phyloP scores from a whole-genome alignment of 2,797 vertebrate genomes.

The Staurois parvus region DNA sequence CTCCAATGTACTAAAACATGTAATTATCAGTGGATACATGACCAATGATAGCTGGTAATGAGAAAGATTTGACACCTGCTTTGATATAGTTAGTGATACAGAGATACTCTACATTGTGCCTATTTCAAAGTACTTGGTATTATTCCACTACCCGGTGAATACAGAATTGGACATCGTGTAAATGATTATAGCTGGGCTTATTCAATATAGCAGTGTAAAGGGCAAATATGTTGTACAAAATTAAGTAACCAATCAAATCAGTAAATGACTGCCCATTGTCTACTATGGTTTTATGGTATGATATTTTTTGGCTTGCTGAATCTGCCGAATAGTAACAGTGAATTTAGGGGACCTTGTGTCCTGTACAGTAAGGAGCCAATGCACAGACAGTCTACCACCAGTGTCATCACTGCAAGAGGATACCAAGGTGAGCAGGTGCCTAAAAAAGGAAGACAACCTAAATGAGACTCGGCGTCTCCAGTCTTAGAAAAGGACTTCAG shows the following conservation, averaged over 20 bases:
- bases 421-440: conserved; percentile 39
- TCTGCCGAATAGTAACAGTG: not conserved
- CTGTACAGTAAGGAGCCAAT: not conserved
- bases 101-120: too few relatives aligned
- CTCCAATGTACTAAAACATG: too few relatives aligned
- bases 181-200: not conserved
- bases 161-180: not conserved
- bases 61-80: too few relatives aligned
- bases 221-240: not conserved
- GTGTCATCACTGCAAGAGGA: not conserved
- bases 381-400: not conserved
- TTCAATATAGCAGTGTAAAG: not conserved
- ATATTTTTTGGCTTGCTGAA: not conserved
- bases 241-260: not conserved
- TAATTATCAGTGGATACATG: too few relatives aligned
- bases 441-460: conserved; percentile 52
- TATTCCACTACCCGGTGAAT: not conserved
- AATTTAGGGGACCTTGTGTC: not conserved
- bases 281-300: not conserved
- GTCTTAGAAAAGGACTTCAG: conserved; percentile 41
- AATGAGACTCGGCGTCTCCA: conserved; percentile 42
- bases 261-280: not conserved
- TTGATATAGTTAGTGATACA: too few relatives aligned
- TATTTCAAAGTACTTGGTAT: not conserved
- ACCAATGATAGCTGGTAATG: too few relatives aligned